phyloP scores from a whole-genome alignment of 2,113 vertebrate genomes.

The Macquaria ambigua region DNA sequence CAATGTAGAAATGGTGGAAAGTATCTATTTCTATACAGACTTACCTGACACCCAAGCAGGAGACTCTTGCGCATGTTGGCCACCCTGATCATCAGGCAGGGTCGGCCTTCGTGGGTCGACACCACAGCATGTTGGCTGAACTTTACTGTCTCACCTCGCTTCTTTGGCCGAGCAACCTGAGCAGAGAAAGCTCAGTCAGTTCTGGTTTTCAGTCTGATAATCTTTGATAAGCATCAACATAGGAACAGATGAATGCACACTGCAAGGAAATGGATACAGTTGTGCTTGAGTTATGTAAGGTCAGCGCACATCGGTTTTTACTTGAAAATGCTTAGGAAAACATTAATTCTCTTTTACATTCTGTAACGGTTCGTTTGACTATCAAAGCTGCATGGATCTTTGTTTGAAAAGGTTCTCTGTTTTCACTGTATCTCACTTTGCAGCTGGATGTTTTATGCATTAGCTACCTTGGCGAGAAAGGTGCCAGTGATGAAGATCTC shows the following conservation, averaged over 20 bases:
- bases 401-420: background rate
- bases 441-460: background rate
- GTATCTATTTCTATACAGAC: background rate
- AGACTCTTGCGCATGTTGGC: slow-evolving; percentile 98
- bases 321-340: background rate
- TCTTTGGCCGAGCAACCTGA: slow-evolving; percentile 93
- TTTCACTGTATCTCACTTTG: background rate
- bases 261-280: background rate
- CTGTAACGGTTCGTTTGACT: background rate
- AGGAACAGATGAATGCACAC: background rate
- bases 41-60: slow-evolving; percentile 92
- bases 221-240: background rate
- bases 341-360: background rate
- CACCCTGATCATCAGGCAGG: slow-evolving; percentile 95
- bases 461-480: slow-evolving; percentile 91
- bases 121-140: slow-evolving; percentile 95
- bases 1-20: background rate
- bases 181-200: background rate
- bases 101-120: slow-evolving; percentile 88
- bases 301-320: slow-evolving; percentile 2
- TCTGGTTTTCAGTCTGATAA: background rate
- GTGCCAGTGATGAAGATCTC: slow-evolving; percentile 99
- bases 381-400: background rate
- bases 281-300: background rate
- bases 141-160: slow-evolving; percentile 93